phyloP scores from a whole-genome alignment of 2,113 vertebrate genomes.

The Hippolais icterina region DNA sequence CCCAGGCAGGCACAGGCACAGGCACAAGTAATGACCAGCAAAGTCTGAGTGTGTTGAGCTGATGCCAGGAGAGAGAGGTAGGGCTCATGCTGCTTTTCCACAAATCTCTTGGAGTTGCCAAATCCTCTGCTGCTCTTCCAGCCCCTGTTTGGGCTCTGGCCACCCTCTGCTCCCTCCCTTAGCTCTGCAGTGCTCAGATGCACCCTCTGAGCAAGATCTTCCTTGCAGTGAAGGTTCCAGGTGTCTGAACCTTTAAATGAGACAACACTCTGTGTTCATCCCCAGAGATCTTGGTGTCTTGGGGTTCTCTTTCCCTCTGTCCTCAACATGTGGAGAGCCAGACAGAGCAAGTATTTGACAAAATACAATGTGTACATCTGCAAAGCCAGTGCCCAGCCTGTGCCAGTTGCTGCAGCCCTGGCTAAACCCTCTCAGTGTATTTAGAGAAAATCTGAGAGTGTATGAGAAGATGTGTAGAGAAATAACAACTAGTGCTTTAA shows the following conservation, averaged over 20 bases:
- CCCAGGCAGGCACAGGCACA: not conserved
- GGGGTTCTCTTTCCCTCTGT: not conserved
- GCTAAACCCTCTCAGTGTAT: not conserved
- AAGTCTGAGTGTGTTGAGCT: not conserved
- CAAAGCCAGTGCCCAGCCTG: not conserved
- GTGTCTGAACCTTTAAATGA: not conserved
- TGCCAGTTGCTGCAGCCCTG: not conserved
- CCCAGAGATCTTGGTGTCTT: not conserved
- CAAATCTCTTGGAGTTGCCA: not conserved
- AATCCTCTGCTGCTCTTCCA: not conserved
- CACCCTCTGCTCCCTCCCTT: not conserved
- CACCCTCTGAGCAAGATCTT: not conserved
- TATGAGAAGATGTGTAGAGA: not conserved
- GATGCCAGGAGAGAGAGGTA: not conserved
- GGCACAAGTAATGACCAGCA: not conserved
- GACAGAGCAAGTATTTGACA: not conserved
- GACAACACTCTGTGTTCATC: not conserved
- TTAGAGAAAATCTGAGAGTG: not conserved
- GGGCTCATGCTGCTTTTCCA: not conserved
- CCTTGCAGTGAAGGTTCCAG: not conserved
- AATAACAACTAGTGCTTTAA: not conserved
- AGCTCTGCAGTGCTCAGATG: not conserved
- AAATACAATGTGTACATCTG: not conserved
- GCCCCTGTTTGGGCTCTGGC: not conserved
- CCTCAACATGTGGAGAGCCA: not conserved